phyloP scores from a whole-genome alignment of 1,140 invertebrate genomes.

The Hormaphis cornu region DNA sequence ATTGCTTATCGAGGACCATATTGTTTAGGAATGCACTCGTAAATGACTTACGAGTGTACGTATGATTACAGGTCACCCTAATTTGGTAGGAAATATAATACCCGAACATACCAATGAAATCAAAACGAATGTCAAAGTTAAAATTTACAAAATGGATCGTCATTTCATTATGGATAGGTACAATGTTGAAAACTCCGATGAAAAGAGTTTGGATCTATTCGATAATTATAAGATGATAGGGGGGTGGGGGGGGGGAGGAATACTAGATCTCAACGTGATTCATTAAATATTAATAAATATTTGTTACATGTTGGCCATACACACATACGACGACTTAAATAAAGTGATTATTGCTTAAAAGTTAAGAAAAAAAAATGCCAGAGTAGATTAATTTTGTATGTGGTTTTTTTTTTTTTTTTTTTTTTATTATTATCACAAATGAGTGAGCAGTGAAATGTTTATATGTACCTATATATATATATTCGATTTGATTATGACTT shows the following conservation, averaged over 20 bases:
- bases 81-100: conserved; percentile 21
- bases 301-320: not conserved
- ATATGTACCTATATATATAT: not conserved
- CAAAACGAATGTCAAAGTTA: conserved; percentile 26
- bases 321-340: not conserved
- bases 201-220: not conserved
- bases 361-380: conserved; percentile 12
- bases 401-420: not conserved
- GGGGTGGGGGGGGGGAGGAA: not conserved
- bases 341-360: conserved; percentile 9
- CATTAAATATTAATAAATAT: not conserved
- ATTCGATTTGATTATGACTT: conserved; percentile 10
- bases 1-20: conserved; percentile 15
- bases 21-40: conserved; percentile 25
- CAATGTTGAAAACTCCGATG: not conserved
- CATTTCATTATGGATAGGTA: not conserved
- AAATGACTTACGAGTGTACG: conserved; percentile 5
- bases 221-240: not conserved
- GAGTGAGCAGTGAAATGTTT: conserved; percentile 13
- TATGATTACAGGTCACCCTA: conserved; percentile 13
- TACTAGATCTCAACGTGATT: not conserved
- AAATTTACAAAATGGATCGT: not conserved
- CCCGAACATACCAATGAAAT: conserved; percentile 2
- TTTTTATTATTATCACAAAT: conserved; percentile 6
- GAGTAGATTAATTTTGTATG: too few species aligned